phyloP scores from a whole-genome alignment of 2,113 vertebrate species.

The Meleagris gallopavo region DNA sequence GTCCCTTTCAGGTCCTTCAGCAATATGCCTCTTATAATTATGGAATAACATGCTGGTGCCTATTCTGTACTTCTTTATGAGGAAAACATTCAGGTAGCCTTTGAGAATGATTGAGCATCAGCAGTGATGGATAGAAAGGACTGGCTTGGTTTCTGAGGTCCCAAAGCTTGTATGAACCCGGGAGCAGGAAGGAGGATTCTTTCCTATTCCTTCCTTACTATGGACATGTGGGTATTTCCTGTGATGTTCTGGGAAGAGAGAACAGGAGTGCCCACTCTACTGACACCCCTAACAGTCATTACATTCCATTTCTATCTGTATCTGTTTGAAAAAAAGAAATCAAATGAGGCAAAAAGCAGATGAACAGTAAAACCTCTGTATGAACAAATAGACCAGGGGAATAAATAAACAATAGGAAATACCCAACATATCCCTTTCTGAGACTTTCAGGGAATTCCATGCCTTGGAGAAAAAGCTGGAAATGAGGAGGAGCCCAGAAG shows the following conservation, averaged over 20 bases:
- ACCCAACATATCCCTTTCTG: neutral
- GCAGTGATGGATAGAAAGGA: neutral
- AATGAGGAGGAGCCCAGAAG: slow-evolving; percentile 17
- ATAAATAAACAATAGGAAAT: slow-evolving; percentile 5
- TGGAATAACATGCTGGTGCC: neutral
- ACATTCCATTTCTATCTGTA: neutral
- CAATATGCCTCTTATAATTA: fast-evolving
- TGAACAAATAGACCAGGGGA: neutral
- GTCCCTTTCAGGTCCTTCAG: neutral
- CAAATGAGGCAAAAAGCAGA: neutral
- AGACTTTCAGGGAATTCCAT: slow-evolving; percentile 36
- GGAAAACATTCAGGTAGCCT: neutral
- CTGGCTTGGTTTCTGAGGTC: neutral
- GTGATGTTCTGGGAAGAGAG: neutral
- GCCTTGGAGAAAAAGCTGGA: slow-evolving; percentile 7
- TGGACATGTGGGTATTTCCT: neutral
- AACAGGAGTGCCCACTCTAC: neutral
- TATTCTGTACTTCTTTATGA: neutral
- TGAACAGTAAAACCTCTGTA: neutral
- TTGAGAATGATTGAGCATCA: neutral
- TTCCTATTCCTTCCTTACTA: neutral
- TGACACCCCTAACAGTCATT: neutral
- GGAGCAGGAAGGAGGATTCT: neutral
- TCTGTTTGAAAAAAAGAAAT: neutral
- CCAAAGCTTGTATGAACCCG: fast-evolving